phyloP scores from a whole-genome alignment of 2,888 invertebrate genomes.

The Cephus spinipes region DNA sequence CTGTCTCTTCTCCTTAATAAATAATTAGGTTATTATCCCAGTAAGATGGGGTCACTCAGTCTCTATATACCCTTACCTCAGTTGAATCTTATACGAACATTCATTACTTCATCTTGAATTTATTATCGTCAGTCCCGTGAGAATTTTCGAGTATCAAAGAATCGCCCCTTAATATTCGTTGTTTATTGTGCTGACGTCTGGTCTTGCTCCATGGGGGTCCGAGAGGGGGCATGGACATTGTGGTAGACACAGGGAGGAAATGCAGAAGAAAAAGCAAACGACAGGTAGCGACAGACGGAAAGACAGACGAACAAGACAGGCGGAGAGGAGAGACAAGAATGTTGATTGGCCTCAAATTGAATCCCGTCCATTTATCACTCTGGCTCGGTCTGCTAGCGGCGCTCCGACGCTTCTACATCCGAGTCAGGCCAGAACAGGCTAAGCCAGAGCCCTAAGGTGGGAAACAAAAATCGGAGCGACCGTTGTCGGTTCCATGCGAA shows the following conservation, averaged over 20 bases:
- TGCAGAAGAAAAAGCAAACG: constrained; percentile 46
- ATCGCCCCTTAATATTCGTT: neutral
- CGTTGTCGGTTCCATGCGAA: constrained; percentile 1
- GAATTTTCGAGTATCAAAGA: neutral
- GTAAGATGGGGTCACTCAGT: neutral
- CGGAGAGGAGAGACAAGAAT: constrained; percentile 52
- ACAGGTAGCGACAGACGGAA: constrained; percentile 33
- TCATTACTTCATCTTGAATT: neutral
- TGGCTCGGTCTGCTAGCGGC: constrained; percentile 11
- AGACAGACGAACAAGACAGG: constrained; percentile 23
- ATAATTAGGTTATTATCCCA: neutral
- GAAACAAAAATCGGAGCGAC: constrained; percentile 40
- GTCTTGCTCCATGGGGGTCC: constrained; percentile 10
- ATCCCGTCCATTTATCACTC: constrained; percentile 62
- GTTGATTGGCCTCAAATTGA: constrained; percentile 65
- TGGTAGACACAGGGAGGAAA: constrained; percentile 45
- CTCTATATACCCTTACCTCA: neutral
- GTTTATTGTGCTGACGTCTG: neutral
- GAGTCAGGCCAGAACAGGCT: neutral
- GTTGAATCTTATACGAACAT: neutral
- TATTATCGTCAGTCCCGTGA: neutral
- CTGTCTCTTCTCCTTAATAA: neutral
- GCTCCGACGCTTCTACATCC: neutral
- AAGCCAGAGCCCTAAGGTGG: constrained; percentile 16
- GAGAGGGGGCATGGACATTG: constrained; percentile 10